Evolutionary conservation across 2,888 invertebrate genomes (phyloP), one percentile per base, ranked within the genome.

Genomic region (Napeogenes sylphis): DNA sequence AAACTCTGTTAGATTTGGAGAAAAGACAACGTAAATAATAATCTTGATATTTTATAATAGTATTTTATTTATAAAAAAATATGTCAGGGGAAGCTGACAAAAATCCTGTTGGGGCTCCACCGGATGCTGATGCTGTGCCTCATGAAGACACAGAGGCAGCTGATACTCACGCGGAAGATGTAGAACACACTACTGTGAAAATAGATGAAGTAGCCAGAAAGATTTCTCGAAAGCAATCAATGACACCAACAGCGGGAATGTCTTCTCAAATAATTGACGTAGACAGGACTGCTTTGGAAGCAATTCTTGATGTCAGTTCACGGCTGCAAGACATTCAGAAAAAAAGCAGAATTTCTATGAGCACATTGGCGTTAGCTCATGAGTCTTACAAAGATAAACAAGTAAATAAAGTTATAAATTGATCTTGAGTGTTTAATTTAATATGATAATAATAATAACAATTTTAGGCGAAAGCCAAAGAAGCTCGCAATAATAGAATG

Each of bases 381-480:
- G 90, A 90, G 70, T 82, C 87, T 63, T 90, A 90, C 74, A 90
- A 87, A 83, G 90, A 90, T 67, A 90, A 90, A 79, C 90, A 90
- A 85, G 90, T 90, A 83, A 85, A 82, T 82, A 80, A 79, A 80
- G 71, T 70, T 68, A 58, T 67, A 69, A 71, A 75, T 63, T 78
- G 75, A 68, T 65, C 62, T 51, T 59, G 68, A 63, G 75, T 66
- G 76, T 82, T 80, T 83, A 70, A 80, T 76, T 81, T 73, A 32
- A 10, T 5, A 14, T 12, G 12, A 35, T 21, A 45, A 45, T 13
- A 58, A 55, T n/a, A 33, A 47, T 10, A 33, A 13, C 45, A 13
- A 56, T 85, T 84, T 62, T 82, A 94, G 94, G 85, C 85, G 32
- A 92, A 91, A 82, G 93, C 92, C 58, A 94, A 92, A 82, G 94